phyloP scores from a whole-genome alignment of 2,797 vertebrate genomes.

The Periparus ater region DNA sequence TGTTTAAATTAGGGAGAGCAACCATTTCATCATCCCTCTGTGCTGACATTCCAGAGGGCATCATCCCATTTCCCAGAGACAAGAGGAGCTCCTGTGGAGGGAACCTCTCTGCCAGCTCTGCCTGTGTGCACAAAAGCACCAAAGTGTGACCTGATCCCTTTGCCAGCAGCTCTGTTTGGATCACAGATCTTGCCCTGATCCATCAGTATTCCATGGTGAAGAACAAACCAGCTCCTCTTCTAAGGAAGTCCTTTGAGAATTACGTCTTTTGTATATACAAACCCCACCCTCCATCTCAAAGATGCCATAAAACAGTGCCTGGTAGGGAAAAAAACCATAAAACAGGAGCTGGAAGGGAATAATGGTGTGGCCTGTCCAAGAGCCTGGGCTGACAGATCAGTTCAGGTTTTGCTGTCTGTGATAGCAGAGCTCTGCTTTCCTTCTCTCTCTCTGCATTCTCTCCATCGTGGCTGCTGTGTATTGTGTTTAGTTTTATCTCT shows the following conservation, averaged over 20 bases:
- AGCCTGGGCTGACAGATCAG: background rate
- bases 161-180: background rate
- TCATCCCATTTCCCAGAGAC: background rate
- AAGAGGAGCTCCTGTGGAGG: background rate
- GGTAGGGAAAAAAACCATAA: background rate
- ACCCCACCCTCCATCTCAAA: background rate
- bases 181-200: background rate
- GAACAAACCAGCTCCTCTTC: background rate
- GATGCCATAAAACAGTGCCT: background rate
- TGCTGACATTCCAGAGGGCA: background rate
- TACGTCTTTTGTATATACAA: background rate
- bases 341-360: background rate
- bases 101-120: background rate
- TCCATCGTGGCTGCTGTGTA: background rate
- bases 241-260: background rate
- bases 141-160: background rate
- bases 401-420: background rate
- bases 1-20: background rate
- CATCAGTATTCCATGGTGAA: background rate
- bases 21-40: background rate
- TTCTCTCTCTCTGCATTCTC: background rate
- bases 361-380: background rate
- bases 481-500: conserved; percentile 24
- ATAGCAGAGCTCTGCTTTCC: background rate
- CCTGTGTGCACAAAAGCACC: background rate